These are phyloP conservation scores for Amitus sp. DNA, from an alignment of 2,888 invertebrate species.

Conservation along the genomic window DNA sequence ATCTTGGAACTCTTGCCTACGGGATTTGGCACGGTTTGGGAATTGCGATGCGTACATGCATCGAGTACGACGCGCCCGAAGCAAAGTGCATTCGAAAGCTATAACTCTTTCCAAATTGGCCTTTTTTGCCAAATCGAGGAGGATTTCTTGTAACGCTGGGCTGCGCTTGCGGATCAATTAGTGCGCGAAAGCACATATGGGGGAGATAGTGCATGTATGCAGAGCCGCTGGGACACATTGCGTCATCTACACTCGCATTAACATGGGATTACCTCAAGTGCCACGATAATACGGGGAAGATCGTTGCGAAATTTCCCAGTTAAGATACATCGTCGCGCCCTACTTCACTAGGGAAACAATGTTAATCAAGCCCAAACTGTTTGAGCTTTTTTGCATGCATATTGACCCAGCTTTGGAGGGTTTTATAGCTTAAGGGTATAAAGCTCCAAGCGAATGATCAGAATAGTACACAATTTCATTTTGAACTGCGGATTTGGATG, in stretches of 20 bases:
- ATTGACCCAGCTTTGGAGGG: not conserved
- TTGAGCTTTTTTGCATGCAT: constrained; percentile 1
- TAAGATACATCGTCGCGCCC: not conserved
- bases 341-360: not conserved
- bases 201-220: not conserved
- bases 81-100: constrained; percentile 1
- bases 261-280: constrained; percentile 40
- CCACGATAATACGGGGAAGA: constrained; percentile 21
- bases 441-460: no score
- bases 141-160: not conserved
- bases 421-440: no score
- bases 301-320: not conserved
- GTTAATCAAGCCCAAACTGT: not conserved
- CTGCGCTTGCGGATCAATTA: not conserved
- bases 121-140: not conserved
- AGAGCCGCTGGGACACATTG: not conserved
- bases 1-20: not conserved
- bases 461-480: no score
- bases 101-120: not conserved
- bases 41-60: not conserved
- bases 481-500: no score
- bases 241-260: constrained; percentile 16
- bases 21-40: not conserved
- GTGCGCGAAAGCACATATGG: not conserved
- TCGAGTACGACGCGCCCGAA: not conserved